Percentiles rank a stretch among this genome's conserved stretches.
Conservation (phyloP, 2,888 invertebrate species). For the Dromius quadrimaculatus region DNA sequence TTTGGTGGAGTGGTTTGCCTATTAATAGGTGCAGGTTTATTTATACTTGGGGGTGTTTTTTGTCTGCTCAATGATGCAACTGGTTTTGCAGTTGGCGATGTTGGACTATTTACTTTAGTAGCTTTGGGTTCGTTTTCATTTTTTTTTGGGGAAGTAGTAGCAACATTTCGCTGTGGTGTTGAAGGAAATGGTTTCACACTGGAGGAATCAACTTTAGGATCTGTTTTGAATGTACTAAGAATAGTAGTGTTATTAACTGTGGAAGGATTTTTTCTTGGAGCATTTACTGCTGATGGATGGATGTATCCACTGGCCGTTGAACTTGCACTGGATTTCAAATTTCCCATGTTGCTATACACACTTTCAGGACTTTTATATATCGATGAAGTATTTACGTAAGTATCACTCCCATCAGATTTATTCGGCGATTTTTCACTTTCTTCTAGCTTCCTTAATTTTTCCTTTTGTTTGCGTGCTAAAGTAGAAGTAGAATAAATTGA, state of each 20-base stretch:
- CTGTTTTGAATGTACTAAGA: conserved; percentile 60
- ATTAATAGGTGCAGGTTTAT: conserved; percentile 53
- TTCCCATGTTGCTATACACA: conserved; percentile 74
- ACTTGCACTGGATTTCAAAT: conserved; percentile 70
- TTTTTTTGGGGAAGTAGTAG: conserved; percentile 51
- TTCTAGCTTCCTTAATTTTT: conserved; percentile 63
- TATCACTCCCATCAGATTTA: conserved; percentile 65
- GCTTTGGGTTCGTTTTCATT: conserved; percentile 53
- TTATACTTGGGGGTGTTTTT: conserved; percentile 53
- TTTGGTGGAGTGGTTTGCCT: conserved; percentile 66
- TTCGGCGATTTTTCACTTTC: conserved; percentile 57
- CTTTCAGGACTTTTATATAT: conserved; percentile 72
- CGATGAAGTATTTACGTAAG: conserved; percentile 73
- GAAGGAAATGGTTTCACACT: conserved; percentile 57
- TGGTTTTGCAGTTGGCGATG: conserved; percentile 33
- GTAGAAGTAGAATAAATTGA: conserved; percentile 88
- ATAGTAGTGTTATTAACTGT: conserved; percentile 45
- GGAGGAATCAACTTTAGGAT: conserved; percentile 57
- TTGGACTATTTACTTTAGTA: conserved; percentile 44
- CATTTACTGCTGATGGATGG: conserved; percentile 78
- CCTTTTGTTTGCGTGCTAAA: conserved; percentile 73
- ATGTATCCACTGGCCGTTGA: conserved; percentile 81
- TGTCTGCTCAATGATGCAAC: conserved; percentile 23
- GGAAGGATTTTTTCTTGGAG: conserved; percentile 67
- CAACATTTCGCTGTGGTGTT: conserved; percentile 58